Conservation (phyloP, 2,797 vertebrate species). For the Danio tinwini region DNA sequence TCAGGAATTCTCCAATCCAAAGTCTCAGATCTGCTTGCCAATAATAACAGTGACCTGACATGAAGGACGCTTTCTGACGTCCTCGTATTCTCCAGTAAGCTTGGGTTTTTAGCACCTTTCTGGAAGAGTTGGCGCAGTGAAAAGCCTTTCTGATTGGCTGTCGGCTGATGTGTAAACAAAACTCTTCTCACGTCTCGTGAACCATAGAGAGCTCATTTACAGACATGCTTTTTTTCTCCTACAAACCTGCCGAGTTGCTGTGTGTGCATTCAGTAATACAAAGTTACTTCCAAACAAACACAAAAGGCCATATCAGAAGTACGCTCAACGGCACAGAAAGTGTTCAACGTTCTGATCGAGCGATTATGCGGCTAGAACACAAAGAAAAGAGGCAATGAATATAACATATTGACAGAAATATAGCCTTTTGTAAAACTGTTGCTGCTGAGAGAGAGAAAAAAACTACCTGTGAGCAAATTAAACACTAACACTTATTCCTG, state of each 20-base stretch:
- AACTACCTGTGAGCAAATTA: slow-evolving; percentile 41
- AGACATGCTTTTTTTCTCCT: not conserved
- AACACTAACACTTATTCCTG: slow-evolving; percentile 39
- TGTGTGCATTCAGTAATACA: slow-evolving; percentile 25
- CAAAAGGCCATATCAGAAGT: slow-evolving; percentile 23
- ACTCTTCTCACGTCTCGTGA: slow-evolving; percentile 28
- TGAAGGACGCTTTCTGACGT: slow-evolving; percentile 30
- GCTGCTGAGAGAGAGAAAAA: not conserved
- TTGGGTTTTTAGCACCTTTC: slow-evolving; percentile 46
- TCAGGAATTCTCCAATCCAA: slow-evolving; percentile 24
- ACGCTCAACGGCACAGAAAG: not conserved
- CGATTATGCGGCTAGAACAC: not conserved
- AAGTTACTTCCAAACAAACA: slow-evolving; percentile 34
- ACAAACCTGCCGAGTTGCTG: not conserved
- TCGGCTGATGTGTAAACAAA: slow-evolving; percentile 25
- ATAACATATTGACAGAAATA: not conserved
- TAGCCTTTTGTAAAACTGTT: not conserved
- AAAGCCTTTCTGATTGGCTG: slow-evolving; percentile 41
- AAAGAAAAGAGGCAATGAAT: slow-evolving; percentile 22
- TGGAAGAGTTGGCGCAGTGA: slow-evolving; percentile 42
- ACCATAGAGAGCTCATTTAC: not conserved
- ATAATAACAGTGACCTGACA: slow-evolving; percentile 43
- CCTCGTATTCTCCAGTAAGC: not conserved
- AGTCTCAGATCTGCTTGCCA: slow-evolving; percentile 31
- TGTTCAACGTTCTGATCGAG: slow-evolving; percentile 11